Evolutionary conservation across 2,113 vertebrate genomes (phyloP), one percentile per base, ranked within the genome.

Genomic region (Chamaea fasciata): DNA sequence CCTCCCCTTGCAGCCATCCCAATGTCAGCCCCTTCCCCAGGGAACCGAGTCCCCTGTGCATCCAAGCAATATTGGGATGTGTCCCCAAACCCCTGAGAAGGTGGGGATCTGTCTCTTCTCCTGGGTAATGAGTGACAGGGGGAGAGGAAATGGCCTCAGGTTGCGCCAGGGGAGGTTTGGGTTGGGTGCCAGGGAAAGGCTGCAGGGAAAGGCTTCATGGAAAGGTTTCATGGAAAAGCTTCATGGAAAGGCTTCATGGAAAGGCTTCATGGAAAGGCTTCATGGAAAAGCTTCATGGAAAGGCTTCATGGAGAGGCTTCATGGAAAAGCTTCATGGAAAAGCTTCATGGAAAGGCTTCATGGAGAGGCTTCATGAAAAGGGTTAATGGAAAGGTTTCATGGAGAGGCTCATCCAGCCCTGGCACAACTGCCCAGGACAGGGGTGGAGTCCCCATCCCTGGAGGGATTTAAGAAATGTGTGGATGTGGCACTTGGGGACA

Each of bases 11-110:
- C 9, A 46, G 41, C 28, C 18, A 2, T 57, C 42, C 50, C 41
- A 15, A 9, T 24, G 42, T 28, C 57, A 50, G 28, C 15, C 33
- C 49, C 44, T 83, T 27, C 53, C 56, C 18, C 62, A 19, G 39
- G 49, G 53, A 80, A 2, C 8, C n/a, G 11, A 39, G 41, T 5
- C 2, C 1, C n/a, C 52, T 4, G 7, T 3, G 57, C 15, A 0
- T 1, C 1, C 14, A 12, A 15, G 23, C 0, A 4, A 11, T 0
- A 3, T 24, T 22, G 49, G 49, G 22, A 13, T 49, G 63, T 30
- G 3, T 53, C 57, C 33, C 27, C 23, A 31, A 11, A 27, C 1
- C 22, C 69, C 69, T 11, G 69, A 28, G 68, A 17, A 2, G 28
- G 28, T 6, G 19, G n/a, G 74, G 50, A 10, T 28, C n/a, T 14